A percentile compares a stretch with the other conserved stretches of the same genome.
phyloP scores from a whole-genome alignment of 2,113 vertebrate species.

The Brachyhypopomus gauderio region DNA sequence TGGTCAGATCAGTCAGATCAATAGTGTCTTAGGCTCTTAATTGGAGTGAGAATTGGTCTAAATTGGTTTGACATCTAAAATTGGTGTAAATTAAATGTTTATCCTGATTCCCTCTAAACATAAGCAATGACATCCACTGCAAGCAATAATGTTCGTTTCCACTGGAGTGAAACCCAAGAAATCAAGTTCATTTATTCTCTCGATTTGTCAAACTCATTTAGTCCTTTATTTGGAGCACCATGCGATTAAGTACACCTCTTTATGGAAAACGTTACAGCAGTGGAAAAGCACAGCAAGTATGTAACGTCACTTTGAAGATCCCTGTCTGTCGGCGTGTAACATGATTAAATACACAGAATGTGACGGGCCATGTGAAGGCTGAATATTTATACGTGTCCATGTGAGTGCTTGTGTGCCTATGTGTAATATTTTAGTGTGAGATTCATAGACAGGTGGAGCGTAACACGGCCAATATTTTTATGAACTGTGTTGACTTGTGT shows the following conservation, averaged over 20 bases:
- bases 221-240: background rate
- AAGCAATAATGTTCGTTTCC: background rate
- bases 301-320: no score
- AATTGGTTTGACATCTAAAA: conserved; percentile 40
- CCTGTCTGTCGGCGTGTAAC: no score
- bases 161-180: background rate
- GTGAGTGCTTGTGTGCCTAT: background rate
- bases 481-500: conserved; percentile 71
- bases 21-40: conserved; percentile 50
- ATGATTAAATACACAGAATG: no score
- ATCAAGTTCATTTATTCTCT: background rate
- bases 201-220: background rate
- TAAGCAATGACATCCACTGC: background rate
- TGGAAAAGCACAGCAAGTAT: no score
- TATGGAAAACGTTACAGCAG: no score
- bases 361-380: no score
- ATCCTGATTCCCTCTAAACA: conserved; percentile 6
- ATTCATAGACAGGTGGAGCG: conserved; percentile 59
- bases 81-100: conserved; percentile 23
- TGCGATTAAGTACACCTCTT: background rate
- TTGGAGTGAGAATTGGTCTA: conserved; percentile 54
- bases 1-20: conserved; percentile 41
- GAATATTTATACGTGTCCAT: no score
- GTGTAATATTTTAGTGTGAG: conserved; percentile 32
- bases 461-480: conserved; percentile 66